Base-by-base conservation (phyloP, 2,113 vertebrate genomes). In the Vulpes vulpes region DNA sequence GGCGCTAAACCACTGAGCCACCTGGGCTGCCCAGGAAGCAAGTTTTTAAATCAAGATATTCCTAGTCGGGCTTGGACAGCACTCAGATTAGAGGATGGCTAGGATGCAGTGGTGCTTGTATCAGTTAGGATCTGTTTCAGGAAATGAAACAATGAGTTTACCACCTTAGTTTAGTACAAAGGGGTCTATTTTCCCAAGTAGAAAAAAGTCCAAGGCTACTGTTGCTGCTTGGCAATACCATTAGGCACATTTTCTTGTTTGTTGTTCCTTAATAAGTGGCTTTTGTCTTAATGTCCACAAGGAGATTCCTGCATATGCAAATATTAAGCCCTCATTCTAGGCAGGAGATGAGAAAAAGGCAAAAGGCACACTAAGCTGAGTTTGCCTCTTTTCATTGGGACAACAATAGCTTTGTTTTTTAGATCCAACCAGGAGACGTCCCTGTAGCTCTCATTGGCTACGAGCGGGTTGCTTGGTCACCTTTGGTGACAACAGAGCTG, bases 401-500 rank as follows among this genome's bases (percentile, higher is more conserved):
- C 65, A 94, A 49, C 49, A 88, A 1, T 80, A 62, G 14, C n/a
- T 96, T 62, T 92, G n/a, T 73, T 85, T 88, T 88, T 95, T 71
- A 84, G 11, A 59, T 65, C 43, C 74, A 55, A 27, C 30, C 16
- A 73, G 65, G 32, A 65, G 10, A n/a, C 69, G 73, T 78, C n/a
- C 1, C 20, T 6, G 5, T 78, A 57, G 78, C 20, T 43, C 16
- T 88, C 57, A 43, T 5, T 89, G 86, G 23, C 43, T 91, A 10
- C 4, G 84, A 73, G 30, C 22, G 35, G 67, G 17, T 85, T 94
- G 64, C 53, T 51, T 89, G 22, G 57, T 35, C 32, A 60, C 55
- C 32, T 62, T 76, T 27, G 25, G 23, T 19, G 43, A 55, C 19
- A 65, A 30, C 59, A 85, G 25, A 85, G 43, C 57, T 55, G 17